Percentiles rank a stretch among this genome's conserved stretches.
Evolutionary conservation across 2,113 vertebrate genomes (phyloP).

Genomic region (Serilophus lunatus): DNA sequence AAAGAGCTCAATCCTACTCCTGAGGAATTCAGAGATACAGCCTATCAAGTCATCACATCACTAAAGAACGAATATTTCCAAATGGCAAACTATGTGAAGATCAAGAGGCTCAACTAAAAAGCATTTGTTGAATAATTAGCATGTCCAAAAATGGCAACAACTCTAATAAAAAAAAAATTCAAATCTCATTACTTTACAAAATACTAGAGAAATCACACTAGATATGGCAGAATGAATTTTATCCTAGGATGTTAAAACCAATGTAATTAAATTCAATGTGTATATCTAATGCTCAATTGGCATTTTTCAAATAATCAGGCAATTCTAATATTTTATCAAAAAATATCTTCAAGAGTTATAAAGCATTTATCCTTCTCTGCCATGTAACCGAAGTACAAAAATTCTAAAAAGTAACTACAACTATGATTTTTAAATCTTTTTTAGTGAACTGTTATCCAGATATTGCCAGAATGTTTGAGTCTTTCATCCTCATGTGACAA

Average conservation of each 20-base stretch:
- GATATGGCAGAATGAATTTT: not conserved
- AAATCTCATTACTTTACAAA: not conserved
- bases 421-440: not conserved
- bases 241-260: not conserved
- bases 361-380: not conserved
- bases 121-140: not conserved
- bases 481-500: not conserved
- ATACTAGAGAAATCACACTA: not conserved
- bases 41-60: not conserved
- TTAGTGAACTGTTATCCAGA: not conserved
- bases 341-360: not conserved
- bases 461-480: not conserved
- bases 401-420: not conserved
- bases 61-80: not conserved
- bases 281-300: not conserved
- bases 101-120: not conserved
- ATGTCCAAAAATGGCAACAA: not conserved
- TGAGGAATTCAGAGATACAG: not conserved
- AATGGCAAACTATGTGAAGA: not conserved
- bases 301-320: not conserved
- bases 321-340: not conserved
- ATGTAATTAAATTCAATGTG: not conserved
- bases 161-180: not conserved
- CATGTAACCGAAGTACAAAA: not conserved
- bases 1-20: not conserved